Evolutionary conservation across 2,113 vertebrate species (phyloP).

Genomic region (Nothobranchius kuhntae): DNA sequence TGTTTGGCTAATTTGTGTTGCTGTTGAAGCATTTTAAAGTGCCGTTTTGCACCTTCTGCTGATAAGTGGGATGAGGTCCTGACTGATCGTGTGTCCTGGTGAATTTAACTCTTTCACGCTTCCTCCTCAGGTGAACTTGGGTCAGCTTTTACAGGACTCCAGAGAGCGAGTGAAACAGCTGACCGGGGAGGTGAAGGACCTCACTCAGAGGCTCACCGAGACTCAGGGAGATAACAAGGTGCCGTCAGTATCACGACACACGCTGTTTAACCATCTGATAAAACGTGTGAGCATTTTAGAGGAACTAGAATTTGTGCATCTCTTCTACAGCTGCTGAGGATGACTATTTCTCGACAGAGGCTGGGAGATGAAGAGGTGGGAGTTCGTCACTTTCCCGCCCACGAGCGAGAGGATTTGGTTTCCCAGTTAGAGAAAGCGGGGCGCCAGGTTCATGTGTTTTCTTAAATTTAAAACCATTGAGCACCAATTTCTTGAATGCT

Average conservation of each 20-base stretch:
- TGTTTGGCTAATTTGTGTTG: neutral
- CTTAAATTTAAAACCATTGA: neutral
- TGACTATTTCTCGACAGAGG: conserved; percentile 97
- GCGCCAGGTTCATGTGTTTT: conserved; percentile 81
- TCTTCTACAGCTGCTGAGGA: conserved; percentile 87
- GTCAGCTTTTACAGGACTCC: conserved; percentile 89
- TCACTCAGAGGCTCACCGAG: conserved; percentile 91
- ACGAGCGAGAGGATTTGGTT: conserved; percentile 93
- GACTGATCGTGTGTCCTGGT: neutral
- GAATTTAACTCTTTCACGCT: neutral
- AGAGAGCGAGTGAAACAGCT: conserved; percentile 88
- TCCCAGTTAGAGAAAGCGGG: conserved; percentile 88
- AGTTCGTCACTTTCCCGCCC: conserved; percentile 90
- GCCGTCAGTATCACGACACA: conserved; percentile 9
- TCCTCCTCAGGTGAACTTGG: conserved; percentile 87
- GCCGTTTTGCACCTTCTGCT: neutral
- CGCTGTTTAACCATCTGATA: neutral
- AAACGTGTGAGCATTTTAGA: no score
- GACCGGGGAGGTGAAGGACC: conserved; percentile 90
- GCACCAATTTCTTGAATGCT: neutral
- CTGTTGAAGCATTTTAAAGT: neutral
- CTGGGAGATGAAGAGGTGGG: conserved; percentile 95
- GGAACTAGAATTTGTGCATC: no score
- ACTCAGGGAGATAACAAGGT: conserved; percentile 98
- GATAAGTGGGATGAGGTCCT: neutral